Percentiles rank a stretch among this genome's conserved stretches.
Evolutionary conservation across 2,888 invertebrate species (phyloP).

Genomic region (Caenorhabditis panamensis): DNA sequence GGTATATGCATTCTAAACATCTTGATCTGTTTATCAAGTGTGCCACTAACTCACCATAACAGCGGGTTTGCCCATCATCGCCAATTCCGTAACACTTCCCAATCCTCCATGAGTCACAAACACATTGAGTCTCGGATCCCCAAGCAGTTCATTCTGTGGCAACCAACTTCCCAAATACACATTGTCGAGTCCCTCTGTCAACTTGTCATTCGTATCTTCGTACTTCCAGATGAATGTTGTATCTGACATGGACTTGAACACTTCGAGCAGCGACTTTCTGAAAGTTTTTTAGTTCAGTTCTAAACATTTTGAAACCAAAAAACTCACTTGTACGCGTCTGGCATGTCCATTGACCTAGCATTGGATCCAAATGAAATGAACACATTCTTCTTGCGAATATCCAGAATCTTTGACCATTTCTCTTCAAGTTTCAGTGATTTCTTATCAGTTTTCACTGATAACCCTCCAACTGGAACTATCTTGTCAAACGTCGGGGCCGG

Average conservation of each 20-base stretch:
- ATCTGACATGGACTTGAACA: slow-evolving; percentile 53
- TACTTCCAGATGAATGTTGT: slow-evolving; percentile 72
- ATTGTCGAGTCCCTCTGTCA: slow-evolving; percentile 58
- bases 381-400: slow-evolving; percentile 50
- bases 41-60: slow-evolving; percentile 40
- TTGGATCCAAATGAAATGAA: slow-evolving; percentile 65
- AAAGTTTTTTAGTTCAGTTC: no score
- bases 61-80: slow-evolving; percentile 61
- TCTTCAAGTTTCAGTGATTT: slow-evolving; percentile 45
- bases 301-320: slow-evolving; percentile 20
- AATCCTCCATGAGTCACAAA: slow-evolving; percentile 69
- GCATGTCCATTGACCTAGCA: slow-evolving; percentile 56
- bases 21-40: no score
- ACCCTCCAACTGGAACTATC: slow-evolving; percentile 62
- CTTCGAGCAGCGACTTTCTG: slow-evolving; percentile 40
- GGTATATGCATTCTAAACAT: no score
- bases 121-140: slow-evolving; percentile 57
- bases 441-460: slow-evolving; percentile 50
- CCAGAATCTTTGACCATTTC: slow-evolving; percentile 59
- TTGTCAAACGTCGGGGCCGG: slow-evolving; percentile 67
- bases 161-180: slow-evolving; percentile 57
- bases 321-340: slow-evolving; percentile 43
- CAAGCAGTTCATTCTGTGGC: slow-evolving; percentile 56
- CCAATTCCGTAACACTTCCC: slow-evolving; percentile 57
- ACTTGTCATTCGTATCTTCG: slow-evolving; percentile 53